Evolutionary conservation across 1,140 invertebrate species (phyloP).

Genomic region (Aphaenogaster rudis): DNA sequence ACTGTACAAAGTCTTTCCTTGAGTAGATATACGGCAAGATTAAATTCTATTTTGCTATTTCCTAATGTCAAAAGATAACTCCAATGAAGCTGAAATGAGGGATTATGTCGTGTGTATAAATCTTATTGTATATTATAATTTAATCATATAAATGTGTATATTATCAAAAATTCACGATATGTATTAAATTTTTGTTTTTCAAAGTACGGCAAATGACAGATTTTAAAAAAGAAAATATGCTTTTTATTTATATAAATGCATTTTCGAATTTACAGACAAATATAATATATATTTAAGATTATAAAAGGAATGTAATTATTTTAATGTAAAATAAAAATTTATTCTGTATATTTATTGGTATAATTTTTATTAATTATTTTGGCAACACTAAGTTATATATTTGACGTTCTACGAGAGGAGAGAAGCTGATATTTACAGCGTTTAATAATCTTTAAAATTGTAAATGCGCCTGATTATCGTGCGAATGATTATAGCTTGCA

Average conservation of each 20-base stretch:
- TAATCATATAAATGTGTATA: conserved; percentile 23
- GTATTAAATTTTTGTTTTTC: background rate
- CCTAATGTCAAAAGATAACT: conserved; percentile 13
- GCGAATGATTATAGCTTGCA: conserved; percentile 30
- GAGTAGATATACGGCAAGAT: background rate
- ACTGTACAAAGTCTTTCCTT: conserved; percentile 33
- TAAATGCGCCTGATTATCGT: conserved; percentile 36
- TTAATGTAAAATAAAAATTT: conserved; percentile 13
- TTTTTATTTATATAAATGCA: conserved; percentile 16
- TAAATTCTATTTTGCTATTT: background rate
- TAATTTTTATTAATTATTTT: conserved; percentile 5
- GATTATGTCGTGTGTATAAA: background rate
- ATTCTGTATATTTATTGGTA: background rate
- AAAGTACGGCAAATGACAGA: background rate
- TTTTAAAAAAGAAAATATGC: background rate
- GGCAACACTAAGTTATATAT: background rate
- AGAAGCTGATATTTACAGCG: background rate
- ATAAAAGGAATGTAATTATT: conserved; percentile 24
- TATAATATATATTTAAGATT: conserved; percentile 22
- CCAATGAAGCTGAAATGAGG: background rate
- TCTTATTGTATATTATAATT: conserved; percentile 7
- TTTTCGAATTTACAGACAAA: conserved; percentile 32
- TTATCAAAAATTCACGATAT: background rate
- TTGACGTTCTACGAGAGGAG: background rate
- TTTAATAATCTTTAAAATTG: conserved; percentile 54